Evolutionary conservation across 2,113 vertebrate genomes (phyloP).

Genomic region (Maylandia zebra): DNA sequence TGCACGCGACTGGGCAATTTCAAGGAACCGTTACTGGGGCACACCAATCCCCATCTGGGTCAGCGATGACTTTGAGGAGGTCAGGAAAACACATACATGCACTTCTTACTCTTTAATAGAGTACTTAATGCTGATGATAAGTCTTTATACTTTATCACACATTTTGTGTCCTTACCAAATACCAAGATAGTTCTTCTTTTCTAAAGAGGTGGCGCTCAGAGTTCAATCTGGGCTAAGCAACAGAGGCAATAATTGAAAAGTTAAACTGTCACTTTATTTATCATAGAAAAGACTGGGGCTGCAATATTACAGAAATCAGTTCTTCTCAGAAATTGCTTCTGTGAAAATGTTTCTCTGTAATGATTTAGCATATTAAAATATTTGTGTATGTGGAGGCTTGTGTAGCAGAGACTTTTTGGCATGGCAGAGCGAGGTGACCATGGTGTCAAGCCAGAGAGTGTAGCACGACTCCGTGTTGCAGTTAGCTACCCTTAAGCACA

Average conservation of each 20-base stretch:
- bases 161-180: slow-evolving; percentile 24
- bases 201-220: neutral
- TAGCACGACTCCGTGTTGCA: slow-evolving; percentile 7
- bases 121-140: neutral
- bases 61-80: slow-evolving; percentile 93
- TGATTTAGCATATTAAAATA: neutral
- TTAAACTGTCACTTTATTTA: slow-evolving; percentile 16
- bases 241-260: slow-evolving; percentile 18
- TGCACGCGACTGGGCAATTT: slow-evolving; percentile 92
- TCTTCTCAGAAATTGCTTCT: neutral
- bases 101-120: neutral
- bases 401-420: neutral
- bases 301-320: neutral
- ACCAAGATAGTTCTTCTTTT: slow-evolving; percentile 4
- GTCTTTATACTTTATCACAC: neutral
- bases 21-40: slow-evolving; percentile 96
- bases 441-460: slow-evolving; percentile 12
- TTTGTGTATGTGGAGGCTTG: neutral
- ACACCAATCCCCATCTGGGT: slow-evolving; percentile 96
- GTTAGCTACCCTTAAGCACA: slow-evolving; percentile 14
- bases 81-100: slow-evolving; percentile 40
- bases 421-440: neutral
- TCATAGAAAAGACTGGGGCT: neutral
- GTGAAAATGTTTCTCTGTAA: neutral
- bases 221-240: neutral